Evolutionary conservation across 2,797 vertebrate species (phyloP), one percentile per base, ranked within the genome.

Genomic region (Florisuga fusca): DNA sequence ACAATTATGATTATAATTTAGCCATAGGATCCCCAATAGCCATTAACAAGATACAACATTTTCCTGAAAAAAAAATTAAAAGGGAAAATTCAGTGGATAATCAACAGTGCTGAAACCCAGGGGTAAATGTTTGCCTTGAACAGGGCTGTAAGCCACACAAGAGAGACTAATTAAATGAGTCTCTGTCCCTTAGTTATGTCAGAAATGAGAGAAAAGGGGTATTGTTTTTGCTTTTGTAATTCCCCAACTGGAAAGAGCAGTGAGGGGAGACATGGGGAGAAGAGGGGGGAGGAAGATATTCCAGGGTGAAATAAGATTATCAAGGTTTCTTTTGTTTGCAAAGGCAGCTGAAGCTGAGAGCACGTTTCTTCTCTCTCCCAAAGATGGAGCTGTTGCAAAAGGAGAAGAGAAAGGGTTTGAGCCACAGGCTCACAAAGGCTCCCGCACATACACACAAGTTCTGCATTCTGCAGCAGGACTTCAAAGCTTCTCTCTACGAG

Each of bases 341-440:
- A 91, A 95, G 57, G 18, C 19, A 64, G 73, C 53, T 53, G 25
- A 55, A 69, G 57, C 22, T 27, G 92, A 78, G 45, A n/a, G 61
- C 14, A 12, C 0, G 27, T 87, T 97, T 94, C 76, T 13, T 84
- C 84, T 89, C 31, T 89, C 71, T 89, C 97, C 98, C 91, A 97
- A 98, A 98, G 98, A 96, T 98, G 98, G 98, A 94, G 97, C 97
- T 98, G 97, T 98, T 98, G 98, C 93, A 97, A 97, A 94, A 96
- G 97, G 79, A 98, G 95, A 98, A 76, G 81, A 69, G 18, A 63
- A 41, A 14, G 23, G 0, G 10, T 61, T 27, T 3, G 20, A 23
- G n/a, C 0, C 50, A 8, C 12, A 51, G 41, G 6, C 51, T 62
- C 31, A 64, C 46, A 62, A 34, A 4, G 19, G 9, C 33, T 7